Evolutionary conservation across 2,113 vertebrate genomes (phyloP), one percentile per base, ranked within the genome.

Genomic region (Etheostoma cragini): DNA sequence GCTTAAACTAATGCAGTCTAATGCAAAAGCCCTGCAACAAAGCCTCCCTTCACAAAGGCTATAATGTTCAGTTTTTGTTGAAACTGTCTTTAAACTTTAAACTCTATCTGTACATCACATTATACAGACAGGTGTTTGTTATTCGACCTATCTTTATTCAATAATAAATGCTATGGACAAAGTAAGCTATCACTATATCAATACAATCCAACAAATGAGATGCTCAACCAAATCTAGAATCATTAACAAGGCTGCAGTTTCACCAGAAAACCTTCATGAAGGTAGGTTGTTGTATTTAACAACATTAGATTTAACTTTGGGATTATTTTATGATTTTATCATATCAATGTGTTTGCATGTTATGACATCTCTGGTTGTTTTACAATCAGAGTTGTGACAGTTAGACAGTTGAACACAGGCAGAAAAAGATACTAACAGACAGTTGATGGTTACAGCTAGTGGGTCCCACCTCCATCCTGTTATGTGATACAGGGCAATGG

Each of bases 401-500:
- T 67, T 65, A 60, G 68, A 74, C 65, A 35, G 33, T 8, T 7
- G 35, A 35, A 58, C 15, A 8, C 57, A 61, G 60, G 33, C 60
- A 42, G 35, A 62, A 5, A 42, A n/a, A 38, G 30, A 50, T 24
- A 21, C 46, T 45, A 30, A 85, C 70, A 75, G 68, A 74, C 62
- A 85, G 85, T 67, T 80, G 73, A 85, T 67, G 54, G 52, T 81
- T 45, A 69, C 1, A 8, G 58, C 33, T 72, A 21, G 8, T 19
- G 63, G 35, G 65, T 79, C 50, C 47, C 52, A n/a, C 56, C 68
- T 80, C 50, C 53, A n/a, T 76, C 61, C 70, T 81, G 86, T 84
- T 85, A 89, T 80, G 75, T 80, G 92, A 94, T 92, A 80, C 77
- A 50, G 63, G 77, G 7, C 64, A 71, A 63, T 45, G 83, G 42